A percentile compares a stretch with the other conserved stretches of the same genome.
Conservation (phyloP, 2,113 vertebrate genomes). For the Ariopsis seemanni region DNA sequence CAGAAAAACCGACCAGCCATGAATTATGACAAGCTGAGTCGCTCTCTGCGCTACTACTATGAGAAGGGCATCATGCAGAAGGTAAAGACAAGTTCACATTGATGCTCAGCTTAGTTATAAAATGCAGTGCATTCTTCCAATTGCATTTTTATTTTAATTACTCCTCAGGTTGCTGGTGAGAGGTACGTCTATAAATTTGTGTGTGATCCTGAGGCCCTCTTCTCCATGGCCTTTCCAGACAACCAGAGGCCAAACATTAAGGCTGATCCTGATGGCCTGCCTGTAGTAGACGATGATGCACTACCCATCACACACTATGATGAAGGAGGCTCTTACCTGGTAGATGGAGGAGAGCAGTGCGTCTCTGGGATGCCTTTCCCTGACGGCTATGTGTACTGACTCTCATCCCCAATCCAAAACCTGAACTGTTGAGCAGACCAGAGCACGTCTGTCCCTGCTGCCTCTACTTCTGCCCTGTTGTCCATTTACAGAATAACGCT, state of each 20-base stretch:
- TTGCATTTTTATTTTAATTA: background rate
- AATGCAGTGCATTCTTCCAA: background rate
- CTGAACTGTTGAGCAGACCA: slow-evolving; percentile 58
- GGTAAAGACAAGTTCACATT: slow-evolving; percentile 71
- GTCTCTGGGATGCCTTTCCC: slow-evolving; percentile 78
- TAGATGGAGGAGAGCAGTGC: slow-evolving; percentile 85
- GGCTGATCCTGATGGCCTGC: slow-evolving; percentile 79
- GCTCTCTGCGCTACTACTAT: slow-evolving; percentile 95
- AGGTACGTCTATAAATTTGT: slow-evolving; percentile 97
- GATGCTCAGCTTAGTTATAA: background rate
- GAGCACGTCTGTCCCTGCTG: slow-evolving; percentile 51
- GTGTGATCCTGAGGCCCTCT: slow-evolving; percentile 92
- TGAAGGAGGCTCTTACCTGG: slow-evolving; percentile 80
- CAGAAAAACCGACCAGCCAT: slow-evolving; percentile 97
- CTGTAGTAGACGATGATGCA: slow-evolving; percentile 81
- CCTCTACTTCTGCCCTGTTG: slow-evolving; percentile 55
- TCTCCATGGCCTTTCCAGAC: slow-evolving; percentile 97
- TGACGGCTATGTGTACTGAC: slow-evolving; percentile 87
- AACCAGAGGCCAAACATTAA: slow-evolving; percentile 94
- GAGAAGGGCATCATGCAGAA: slow-evolving; percentile 99
- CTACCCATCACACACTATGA: slow-evolving; percentile 91
- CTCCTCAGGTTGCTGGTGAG: slow-evolving; percentile 86
- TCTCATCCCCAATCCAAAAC: slow-evolving; percentile 39
- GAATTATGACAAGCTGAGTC: slow-evolving; percentile 98
- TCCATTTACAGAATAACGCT: slow-evolving; percentile 57